A percentile compares a stretch with the other conserved stretches of the same genome.
Conservation (phyloP, 2,888 invertebrate genomes). For the Cyaniris semiargus region DNA sequence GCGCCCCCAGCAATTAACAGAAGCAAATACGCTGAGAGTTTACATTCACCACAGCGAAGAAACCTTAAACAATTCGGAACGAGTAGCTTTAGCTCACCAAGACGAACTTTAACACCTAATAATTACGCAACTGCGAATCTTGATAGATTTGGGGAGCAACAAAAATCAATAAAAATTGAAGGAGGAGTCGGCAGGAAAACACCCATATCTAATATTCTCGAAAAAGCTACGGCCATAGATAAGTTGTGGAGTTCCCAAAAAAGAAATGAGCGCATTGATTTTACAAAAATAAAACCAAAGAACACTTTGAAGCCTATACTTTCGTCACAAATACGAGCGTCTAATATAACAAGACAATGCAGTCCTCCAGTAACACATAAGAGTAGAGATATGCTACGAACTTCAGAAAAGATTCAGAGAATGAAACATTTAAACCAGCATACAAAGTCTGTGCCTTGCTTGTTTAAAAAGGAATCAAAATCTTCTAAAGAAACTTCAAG, state of each 20-base stretch:
- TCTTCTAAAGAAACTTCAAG: slow-evolving; percentile 48
- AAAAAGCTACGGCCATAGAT: slow-evolving; percentile 78
- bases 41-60: slow-evolving; percentile 48
- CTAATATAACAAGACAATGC: not conserved
- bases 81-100: slow-evolving; percentile 72
- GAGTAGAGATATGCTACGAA: slow-evolving; percentile 73
- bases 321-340: slow-evolving; percentile 33
- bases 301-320: slow-evolving; percentile 39
- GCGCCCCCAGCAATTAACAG: slow-evolving; percentile 69
- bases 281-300: slow-evolving; percentile 57
- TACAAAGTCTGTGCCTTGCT: slow-evolving; percentile 62
- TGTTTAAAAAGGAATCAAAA: slow-evolving; percentile 50
- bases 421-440: slow-evolving; percentile 58
- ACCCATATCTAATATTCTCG: slow-evolving; percentile 73
- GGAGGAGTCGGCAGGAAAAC: slow-evolving; percentile 75
- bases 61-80: slow-evolving; percentile 53
- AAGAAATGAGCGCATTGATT: slow-evolving; percentile 69
- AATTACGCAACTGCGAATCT: slow-evolving; percentile 62
- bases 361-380: slow-evolving; percentile 56
- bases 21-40: slow-evolving; percentile 50
- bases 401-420: slow-evolving; percentile 71
- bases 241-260: slow-evolving; percentile 77
- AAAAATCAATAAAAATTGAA: slow-evolving; percentile 64
- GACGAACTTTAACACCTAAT: slow-evolving; percentile 68
- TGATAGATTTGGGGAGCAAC: slow-evolving; percentile 54